Percentiles rank a stretch among this genome's conserved stretches.
Conservation (phyloP, 1,140 invertebrate genomes). For the Drosophila erecta region DNA sequence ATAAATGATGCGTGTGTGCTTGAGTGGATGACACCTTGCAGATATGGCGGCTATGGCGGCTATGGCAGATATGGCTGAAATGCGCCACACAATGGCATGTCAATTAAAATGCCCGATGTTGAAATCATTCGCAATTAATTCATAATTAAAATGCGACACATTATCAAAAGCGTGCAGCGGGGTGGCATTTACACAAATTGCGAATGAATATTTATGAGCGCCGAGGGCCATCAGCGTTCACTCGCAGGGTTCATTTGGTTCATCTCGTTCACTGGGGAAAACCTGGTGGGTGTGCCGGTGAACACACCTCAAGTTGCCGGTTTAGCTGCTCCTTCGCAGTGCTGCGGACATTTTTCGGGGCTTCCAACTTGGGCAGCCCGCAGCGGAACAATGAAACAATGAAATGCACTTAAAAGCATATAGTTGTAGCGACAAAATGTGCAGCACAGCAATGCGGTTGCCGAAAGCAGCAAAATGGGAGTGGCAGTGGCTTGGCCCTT, state of each 20-base stretch:
- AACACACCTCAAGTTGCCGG: no score
- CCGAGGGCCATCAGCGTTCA: neutral
- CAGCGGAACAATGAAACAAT: slow-evolving; percentile 44
- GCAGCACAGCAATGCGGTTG: slow-evolving; percentile 69
- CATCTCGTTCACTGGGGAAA: neutral
- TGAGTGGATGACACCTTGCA: slow-evolving; percentile 60
- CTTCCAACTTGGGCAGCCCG: slow-evolving; percentile 2
- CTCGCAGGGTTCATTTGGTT: neutral
- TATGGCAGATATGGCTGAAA: slow-evolving; percentile 27
- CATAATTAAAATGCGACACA: slow-evolving; percentile 81
- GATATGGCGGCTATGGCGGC: slow-evolving; percentile 23
- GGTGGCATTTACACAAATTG: slow-evolving; percentile 69
- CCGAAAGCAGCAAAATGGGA: neutral
- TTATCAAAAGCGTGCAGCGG: slow-evolving; percentile 66
- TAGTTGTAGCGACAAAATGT: slow-evolving; percentile 75
- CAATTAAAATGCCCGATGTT: slow-evolving; percentile 82
- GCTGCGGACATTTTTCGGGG: slow-evolving; percentile 10
- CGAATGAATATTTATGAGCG: slow-evolving; percentile 68
- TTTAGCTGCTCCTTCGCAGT: neutral
- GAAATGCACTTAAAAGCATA: slow-evolving; percentile 82
- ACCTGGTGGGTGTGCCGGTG: no score
- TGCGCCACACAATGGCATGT: slow-evolving; percentile 64
- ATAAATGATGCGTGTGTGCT: slow-evolving; percentile 69
- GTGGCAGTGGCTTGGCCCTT: slow-evolving; percentile 40
- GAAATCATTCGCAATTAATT: slow-evolving; percentile 82